Evolutionary conservation across 2,888 invertebrate species (phyloP), one percentile per base, ranked within the genome.

Genomic region (Augiades crinisus): DNA sequence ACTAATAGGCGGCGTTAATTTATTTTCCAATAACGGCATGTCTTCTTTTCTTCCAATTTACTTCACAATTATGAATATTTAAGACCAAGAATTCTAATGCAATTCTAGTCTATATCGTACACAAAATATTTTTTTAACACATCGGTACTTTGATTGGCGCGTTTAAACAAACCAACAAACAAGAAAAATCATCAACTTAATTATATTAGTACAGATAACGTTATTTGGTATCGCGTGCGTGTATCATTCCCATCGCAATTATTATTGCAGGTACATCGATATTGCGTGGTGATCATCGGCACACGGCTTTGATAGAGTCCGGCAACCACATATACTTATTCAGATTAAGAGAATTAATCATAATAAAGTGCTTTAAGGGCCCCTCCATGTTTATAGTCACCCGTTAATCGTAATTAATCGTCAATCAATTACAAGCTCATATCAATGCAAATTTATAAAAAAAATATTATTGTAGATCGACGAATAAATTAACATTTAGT

Each of bases 181-280:
- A n/a, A n/a, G n/a, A n/a, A n/a, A n/a, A n/a, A n/a, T n/a, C n/a
- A n/a, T n/a, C n/a, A n/a, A n/a, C n/a, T n/a, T n/a, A n/a, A n/a
- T n/a, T n/a, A n/a, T n/a, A n/a, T n/a, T n/a, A n/a, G n/a, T n/a
- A 47, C 40, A 31, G 33, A 50, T 50, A 50, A 50, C 40, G 49
- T 30, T 54, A 54, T 46, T 52, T 50, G 41, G 49, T 55, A 75
- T 83, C 73, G 83, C 78, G 82, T 83, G 84, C 81, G 69, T 80
- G 79, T 84, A 85, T 84, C 85, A 85, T 81, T 87, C 72, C 70
- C 69, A 68, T 72, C 67, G 78, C 76, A 83, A 84, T 85, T 82
- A 87, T 83, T 75, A 75, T 70, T 72, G 69, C 73, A 64, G 72
- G 73, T 78, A 86, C 84, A 84, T 71, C 74, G 78, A 75, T 81